A percentile compares a stretch with the other conserved stretches of the same genome.
phyloP scores from a whole-genome alignment of 2,113 vertebrate genomes.

The Mola mola region DNA sequence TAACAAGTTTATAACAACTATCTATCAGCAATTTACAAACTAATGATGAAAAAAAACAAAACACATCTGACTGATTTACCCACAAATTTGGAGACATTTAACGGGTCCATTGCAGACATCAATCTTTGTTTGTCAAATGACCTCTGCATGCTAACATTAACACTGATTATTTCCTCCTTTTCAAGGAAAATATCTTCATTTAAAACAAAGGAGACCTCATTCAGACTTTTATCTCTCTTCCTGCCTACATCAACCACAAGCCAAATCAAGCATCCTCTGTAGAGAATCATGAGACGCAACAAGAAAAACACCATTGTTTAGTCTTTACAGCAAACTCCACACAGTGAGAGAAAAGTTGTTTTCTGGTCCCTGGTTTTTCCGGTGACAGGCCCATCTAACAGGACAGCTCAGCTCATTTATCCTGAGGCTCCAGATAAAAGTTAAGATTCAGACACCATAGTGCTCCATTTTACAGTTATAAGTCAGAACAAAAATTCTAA shows the following conservation, averaged over 20 bases:
- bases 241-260: conserved; percentile 35
- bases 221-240: conserved; percentile 47
- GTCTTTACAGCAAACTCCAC: conserved; percentile 37
- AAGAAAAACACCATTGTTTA: conserved; percentile 69
- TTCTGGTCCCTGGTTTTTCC: conserved; percentile 32
- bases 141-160: conserved; percentile 6
- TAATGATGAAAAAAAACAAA: not conserved
- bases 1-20: no score
- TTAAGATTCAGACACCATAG: no score
- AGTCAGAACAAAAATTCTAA: no score
- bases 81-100: no score
- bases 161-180: conserved; percentile 11
- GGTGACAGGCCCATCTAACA: conserved; percentile 29
- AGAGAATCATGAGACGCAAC: not conserved
- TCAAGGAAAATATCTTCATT: conserved; percentile 3
- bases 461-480: no score
- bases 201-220: conserved; percentile 29
- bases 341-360: conserved; percentile 27
- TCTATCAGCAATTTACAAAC: no score
- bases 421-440: no score
- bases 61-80: no score
- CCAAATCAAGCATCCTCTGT: conserved; percentile 12
- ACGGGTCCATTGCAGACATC: no score
- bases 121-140: not conserved
- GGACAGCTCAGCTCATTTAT: conserved; percentile 8